Evolutionary conservation across 2,797 vertebrate species (phyloP), one percentile per base, ranked within the genome.

Genomic region (Brotogeris chrysoptera): DNA sequence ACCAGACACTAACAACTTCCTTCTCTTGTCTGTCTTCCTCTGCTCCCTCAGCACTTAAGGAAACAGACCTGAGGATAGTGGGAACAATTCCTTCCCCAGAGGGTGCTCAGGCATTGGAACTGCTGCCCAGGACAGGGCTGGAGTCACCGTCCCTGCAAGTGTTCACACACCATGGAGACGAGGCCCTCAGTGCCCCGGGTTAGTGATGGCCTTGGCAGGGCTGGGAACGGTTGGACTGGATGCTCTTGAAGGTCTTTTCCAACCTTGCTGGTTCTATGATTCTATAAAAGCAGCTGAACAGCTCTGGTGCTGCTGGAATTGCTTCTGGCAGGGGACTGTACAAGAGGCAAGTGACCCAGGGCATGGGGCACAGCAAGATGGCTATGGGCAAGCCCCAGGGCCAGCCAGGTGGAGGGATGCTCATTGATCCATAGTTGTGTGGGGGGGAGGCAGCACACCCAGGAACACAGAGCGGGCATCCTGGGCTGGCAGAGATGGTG

Each of bases 391-490:
- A 34, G 44, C 1, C 1, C 25, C 5, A 10, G 9, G 52, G 50
- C 13, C 17, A 70, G 44, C 24, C 4, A 11, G 10, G 30, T 53
- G 59, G 55, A 73, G 28, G 36, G 70, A 24, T 24, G 39, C 34
- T 39, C 5, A 1, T 8, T 1, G 12, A 59, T 23, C 43, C 2
- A 4, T n/a, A 20, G 53, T 3, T 3, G 0, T 2, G 10, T 2
- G 2, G 78, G 7, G 38, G 16, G 69, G 24, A 72, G 14, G 70
- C 55, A 82, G 57, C 53, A 49, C 0, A 0, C 34, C 50, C 34
- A 13, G 20, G 73, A 17, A 70, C 28, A 70, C 28, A 10, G 32
- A 13, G 16, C 0, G 3, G 52, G 41, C 38, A 50, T 27, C 43
- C 18, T 34, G 59, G 0, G 1, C 32, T 19, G 44, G 21, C 4